Evolutionary conservation across 2,888 invertebrate genomes (phyloP).

Genomic region (Heliconius ethilla): DNA sequence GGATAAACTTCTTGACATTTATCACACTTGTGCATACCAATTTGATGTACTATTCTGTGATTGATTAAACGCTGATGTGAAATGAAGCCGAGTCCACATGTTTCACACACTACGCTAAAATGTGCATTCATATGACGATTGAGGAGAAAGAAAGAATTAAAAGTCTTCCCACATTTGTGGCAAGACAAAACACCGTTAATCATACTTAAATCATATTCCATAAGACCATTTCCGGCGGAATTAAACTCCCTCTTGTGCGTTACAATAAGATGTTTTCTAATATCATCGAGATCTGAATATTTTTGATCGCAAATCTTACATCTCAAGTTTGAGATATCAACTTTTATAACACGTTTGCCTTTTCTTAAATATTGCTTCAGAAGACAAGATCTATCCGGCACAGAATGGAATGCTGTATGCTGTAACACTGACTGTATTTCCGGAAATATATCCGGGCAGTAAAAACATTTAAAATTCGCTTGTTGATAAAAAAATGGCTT

Average conservation of each 20-base stretch:
- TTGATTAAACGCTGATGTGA: slow-evolving; percentile 71
- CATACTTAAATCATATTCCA: slow-evolving; percentile 67
- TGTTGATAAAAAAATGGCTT: slow-evolving; percentile 75
- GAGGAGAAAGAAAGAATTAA: slow-evolving; percentile 71
- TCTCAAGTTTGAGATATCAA: slow-evolving; percentile 69
- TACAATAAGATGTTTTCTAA: slow-evolving; percentile 62
- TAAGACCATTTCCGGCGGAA: slow-evolving; percentile 70
- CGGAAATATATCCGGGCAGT: slow-evolving; percentile 71
- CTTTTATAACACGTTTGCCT: slow-evolving; percentile 74
- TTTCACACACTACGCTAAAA: slow-evolving; percentile 74
- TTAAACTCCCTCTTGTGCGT: slow-evolving; percentile 73
- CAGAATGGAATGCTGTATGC: slow-evolving; percentile 59
- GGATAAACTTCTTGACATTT: slow-evolving; percentile 69
- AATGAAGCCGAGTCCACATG: slow-evolving; percentile 74
- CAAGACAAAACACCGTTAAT: slow-evolving; percentile 66
- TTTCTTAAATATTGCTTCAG: slow-evolving; percentile 69
- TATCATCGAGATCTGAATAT: slow-evolving; percentile 68
- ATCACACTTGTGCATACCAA: slow-evolving; percentile 69
- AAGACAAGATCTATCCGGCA: slow-evolving; percentile 62
- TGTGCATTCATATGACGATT: slow-evolving; percentile 77
- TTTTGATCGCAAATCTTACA: slow-evolving; percentile 71
- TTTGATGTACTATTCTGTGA: slow-evolving; percentile 71
- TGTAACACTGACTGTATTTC: slow-evolving; percentile 67
- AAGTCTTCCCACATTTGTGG: slow-evolving; percentile 68
- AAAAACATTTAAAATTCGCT: slow-evolving; percentile 76